phyloP scores from a whole-genome alignment of 1,140 invertebrate species.

The Drosophila murphyi region DNA sequence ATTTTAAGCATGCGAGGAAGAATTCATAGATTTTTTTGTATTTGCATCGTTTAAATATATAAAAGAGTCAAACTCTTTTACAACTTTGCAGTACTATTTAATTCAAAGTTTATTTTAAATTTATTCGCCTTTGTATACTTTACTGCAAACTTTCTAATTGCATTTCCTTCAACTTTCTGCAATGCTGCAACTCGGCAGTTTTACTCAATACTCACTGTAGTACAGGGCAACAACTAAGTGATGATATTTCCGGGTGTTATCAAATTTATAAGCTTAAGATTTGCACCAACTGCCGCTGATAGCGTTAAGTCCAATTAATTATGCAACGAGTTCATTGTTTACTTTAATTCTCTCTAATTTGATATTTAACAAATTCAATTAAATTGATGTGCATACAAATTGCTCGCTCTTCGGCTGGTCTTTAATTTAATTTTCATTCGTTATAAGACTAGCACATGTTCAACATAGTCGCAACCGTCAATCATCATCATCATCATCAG shows the following conservation, averaged over 20 bases:
- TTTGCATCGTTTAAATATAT: too few species aligned
- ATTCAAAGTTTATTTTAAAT: background rate
- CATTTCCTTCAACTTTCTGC: background rate
- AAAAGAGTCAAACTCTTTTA: too few species aligned
- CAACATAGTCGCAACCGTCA: conserved; percentile 44
- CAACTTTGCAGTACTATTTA: background rate
- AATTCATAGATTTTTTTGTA: too few species aligned
- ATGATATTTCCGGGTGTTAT: too few species aligned
- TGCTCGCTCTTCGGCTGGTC: conserved; percentile 33
- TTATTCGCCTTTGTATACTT: background rate
- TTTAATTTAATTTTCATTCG: conserved; percentile 77
- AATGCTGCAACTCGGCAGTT: background rate
- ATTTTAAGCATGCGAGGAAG: too few species aligned
- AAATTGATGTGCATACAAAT: conserved; percentile 74
- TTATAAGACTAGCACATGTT: conserved; percentile 36
- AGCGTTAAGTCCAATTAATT: conserved; percentile 40
- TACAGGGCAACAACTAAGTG: background rate
- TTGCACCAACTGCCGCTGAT: background rate
- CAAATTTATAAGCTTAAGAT: background rate
- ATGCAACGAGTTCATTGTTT: conserved; percentile 51
- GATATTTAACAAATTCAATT: conserved; percentile 61
- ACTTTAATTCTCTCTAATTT: conserved; percentile 30
- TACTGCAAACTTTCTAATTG: background rate
- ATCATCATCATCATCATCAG: conserved; percentile 76
- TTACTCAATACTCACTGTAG: conserved; percentile 20